Percentiles rank a stretch among this genome's conserved stretches.
phyloP scores from a whole-genome alignment of 2,113 vertebrate genomes.

The Chaenogobius annularis region DNA sequence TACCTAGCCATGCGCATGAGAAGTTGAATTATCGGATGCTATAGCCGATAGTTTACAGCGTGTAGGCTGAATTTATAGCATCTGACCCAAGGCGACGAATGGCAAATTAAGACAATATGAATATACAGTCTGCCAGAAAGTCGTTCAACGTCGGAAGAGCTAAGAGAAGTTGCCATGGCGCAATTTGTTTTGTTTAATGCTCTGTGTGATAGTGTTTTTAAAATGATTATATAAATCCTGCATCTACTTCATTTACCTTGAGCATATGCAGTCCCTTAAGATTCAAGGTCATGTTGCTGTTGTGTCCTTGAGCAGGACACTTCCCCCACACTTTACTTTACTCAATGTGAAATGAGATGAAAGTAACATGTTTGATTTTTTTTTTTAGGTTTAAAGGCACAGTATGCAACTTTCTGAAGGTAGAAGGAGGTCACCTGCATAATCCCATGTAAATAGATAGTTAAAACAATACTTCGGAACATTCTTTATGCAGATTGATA shows the following conservation, averaged over 20 bases:
- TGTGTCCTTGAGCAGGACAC: background rate
- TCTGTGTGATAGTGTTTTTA: too few species aligned
- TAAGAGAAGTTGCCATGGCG: conserved; percentile 10
- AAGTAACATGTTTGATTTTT: too few species aligned
- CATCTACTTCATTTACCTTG: too few species aligned
- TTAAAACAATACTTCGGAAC: too few species aligned
- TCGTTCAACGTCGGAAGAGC: conserved; percentile 17
- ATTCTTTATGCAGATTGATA: too few species aligned
- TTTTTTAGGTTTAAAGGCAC: too few species aligned
- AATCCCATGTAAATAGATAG: too few species aligned
- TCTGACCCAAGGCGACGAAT: background rate
- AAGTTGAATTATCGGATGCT: conserved; percentile 5
- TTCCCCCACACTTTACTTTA: background rate
- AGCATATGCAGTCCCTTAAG: too few species aligned
- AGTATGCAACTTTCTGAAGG: too few species aligned
- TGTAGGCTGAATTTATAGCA: conserved; percentile 9
- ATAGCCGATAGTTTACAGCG: conserved; percentile 10
- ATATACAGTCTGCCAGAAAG: background rate
- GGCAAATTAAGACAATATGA: background rate
- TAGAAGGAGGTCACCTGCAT: too few species aligned
- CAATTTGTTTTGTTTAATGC: too few species aligned
- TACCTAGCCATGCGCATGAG: conserved; percentile 16
- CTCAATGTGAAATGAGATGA: background rate
- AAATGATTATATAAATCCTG: too few species aligned
- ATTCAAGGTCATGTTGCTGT: background rate